phyloP scores from a whole-genome alignment of 2,113 vertebrate genomes.

The Cyprinodon variegatus region DNA sequence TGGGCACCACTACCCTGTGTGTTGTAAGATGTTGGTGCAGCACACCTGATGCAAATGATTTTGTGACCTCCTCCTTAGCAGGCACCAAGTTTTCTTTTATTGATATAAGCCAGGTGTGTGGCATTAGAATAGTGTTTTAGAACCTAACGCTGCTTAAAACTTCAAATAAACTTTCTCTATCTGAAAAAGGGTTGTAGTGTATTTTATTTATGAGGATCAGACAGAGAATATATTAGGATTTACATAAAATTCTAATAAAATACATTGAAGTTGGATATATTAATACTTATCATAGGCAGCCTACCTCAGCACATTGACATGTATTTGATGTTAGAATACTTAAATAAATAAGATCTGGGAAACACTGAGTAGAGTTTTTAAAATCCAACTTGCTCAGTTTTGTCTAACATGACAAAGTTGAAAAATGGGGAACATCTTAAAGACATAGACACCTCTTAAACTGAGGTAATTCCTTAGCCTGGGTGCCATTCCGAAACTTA shows the following conservation, averaged over 20 bases:
- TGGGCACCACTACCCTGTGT: background rate
- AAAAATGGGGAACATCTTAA: background rate
- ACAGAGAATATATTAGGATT: background rate
- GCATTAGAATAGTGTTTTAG: background rate
- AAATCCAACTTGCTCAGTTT: background rate
- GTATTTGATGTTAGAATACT: background rate
- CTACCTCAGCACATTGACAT: background rate
- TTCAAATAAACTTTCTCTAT: background rate
- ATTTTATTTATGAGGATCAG: background rate
- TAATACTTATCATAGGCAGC: too few species aligned
- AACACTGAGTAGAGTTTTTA: background rate
- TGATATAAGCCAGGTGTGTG: too few species aligned
- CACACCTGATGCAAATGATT: background rate
- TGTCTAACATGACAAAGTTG: background rate
- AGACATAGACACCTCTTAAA: constrained; percentile 6
- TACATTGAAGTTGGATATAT: too few species aligned
- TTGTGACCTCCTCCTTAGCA: too few species aligned
- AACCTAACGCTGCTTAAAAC: background rate
- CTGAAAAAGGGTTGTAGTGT: background rate
- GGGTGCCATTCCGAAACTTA: too few species aligned
- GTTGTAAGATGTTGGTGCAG: background rate
- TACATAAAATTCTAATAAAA: too few species aligned
- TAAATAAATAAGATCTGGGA: background rate
- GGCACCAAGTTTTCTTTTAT: too few species aligned
- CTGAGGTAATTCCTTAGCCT: background rate